A percentile compares a stretch with the other conserved stretches of the same genome.
These are phyloP conservation scores for Tipula unca DNA, from an alignment of 2,888 invertebrate genomes.

Conservation along the genomic window DNA sequence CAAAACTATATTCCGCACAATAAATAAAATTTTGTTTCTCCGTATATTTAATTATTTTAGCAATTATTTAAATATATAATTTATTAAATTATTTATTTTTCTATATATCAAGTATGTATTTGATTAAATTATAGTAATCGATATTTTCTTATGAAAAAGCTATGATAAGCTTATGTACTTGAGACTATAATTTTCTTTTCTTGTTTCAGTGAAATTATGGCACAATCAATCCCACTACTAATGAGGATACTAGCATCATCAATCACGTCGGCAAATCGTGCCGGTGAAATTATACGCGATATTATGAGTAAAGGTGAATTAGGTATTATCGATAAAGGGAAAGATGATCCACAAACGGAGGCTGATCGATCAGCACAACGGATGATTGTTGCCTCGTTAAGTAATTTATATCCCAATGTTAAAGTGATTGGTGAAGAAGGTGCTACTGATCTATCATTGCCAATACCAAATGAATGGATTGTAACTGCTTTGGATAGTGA, in stretches of 20 bases:
- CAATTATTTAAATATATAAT: too few relatives aligned
- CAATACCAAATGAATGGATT: slow-evolving; percentile 64
- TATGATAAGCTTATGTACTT: too few relatives aligned
- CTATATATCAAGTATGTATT: too few relatives aligned
- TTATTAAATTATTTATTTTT: too few relatives aligned
- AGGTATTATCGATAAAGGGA: slow-evolving; percentile 87
- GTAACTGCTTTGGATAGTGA: slow-evolving; percentile 63
- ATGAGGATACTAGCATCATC: slow-evolving; percentile 40
- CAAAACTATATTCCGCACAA: background rate
- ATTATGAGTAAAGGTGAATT: slow-evolving; percentile 83
- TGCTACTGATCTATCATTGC: slow-evolving; percentile 48
- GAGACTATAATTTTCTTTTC: too few relatives aligned
- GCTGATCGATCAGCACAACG: slow-evolving; percentile 93
- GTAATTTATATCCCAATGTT: slow-evolving; percentile 71
- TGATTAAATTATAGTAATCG: too few relatives aligned
- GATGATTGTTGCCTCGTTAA: slow-evolving; percentile 83
- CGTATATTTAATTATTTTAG: too few relatives aligned
- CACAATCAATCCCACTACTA: slow-evolving; percentile 25
- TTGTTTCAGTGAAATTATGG: background rate
- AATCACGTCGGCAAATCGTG: slow-evolving; percentile 59
- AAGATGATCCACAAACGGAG: slow-evolving; percentile 94
- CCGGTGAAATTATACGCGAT: slow-evolving; percentile 85
- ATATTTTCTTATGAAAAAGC: too few relatives aligned
- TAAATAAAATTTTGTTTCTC: background rate
- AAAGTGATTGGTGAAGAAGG: slow-evolving; percentile 91